These are phyloP conservation scores for Atrina japonica DNA, from an alignment of 2,888 invertebrate genomes.

Conservation along the genomic window DNA sequence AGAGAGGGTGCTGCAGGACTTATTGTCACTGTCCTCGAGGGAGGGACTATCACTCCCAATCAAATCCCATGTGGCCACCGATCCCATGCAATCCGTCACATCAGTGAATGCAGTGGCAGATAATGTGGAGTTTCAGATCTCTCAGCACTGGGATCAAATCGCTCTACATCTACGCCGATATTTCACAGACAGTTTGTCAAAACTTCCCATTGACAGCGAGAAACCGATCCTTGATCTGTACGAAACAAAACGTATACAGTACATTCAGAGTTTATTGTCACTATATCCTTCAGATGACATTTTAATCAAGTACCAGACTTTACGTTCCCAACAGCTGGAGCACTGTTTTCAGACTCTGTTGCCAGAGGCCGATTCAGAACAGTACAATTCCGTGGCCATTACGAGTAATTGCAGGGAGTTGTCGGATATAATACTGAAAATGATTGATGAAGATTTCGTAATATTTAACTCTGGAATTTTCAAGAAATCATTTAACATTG, in stretches of 20 bases:
- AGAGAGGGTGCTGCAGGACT: slow-evolving; percentile 72
- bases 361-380: slow-evolving; percentile 61
- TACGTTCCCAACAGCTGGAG: slow-evolving; percentile 73
- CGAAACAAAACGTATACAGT: slow-evolving; percentile 64
- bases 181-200: slow-evolving; percentile 66
- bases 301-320: slow-evolving; percentile 58
- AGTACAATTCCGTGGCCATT: slow-evolving; percentile 63
- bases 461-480: slow-evolving; percentile 74
- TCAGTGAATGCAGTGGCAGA: slow-evolving; percentile 76
- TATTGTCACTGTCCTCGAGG: slow-evolving; percentile 72
- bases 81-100: slow-evolving; percentile 66
- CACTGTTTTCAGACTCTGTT: slow-evolving; percentile 64
- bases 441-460: slow-evolving; percentile 77
- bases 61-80: slow-evolving; percentile 51
- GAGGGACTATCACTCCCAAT: slow-evolving; percentile 76
- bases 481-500: slow-evolving; percentile 67
- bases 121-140: slow-evolving; percentile 67
- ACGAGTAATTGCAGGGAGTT: slow-evolving; percentile 67
- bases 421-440: slow-evolving; percentile 66
- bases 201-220: slow-evolving; percentile 60
- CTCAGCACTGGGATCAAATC: slow-evolving; percentile 71
- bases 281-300: slow-evolving; percentile 73
- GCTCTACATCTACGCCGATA: slow-evolving; percentile 60
- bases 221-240: slow-evolving; percentile 56
- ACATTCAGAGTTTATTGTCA: slow-evolving; percentile 73